Conservation (phyloP, 1,140 invertebrate genomes). For the Marisa cornuarietis region DNA sequence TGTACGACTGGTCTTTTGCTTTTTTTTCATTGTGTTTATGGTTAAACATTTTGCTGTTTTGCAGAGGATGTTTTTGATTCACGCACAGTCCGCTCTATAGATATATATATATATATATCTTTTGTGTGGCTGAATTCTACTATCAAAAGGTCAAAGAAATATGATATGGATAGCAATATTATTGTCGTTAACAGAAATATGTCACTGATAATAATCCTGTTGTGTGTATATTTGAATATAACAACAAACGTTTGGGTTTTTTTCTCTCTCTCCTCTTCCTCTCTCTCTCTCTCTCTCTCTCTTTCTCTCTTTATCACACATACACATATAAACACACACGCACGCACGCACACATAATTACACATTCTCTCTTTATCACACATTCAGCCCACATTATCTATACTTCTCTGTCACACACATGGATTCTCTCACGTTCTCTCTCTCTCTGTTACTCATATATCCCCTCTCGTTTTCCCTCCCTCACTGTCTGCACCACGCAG, state of each 20-base stretch:
- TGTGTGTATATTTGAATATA: too few species aligned
- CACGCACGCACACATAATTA: too few species aligned
- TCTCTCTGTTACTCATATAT: background rate
- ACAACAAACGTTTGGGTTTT: background rate
- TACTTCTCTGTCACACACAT: background rate
- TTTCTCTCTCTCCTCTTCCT: background rate
- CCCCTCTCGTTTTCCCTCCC: background rate
- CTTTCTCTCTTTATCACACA: background rate
- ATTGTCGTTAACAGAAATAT: background rate
- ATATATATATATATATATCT: too few species aligned
- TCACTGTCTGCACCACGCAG: background rate
- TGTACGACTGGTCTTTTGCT: too few species aligned
- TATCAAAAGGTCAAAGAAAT: background rate
- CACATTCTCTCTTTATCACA: background rate
- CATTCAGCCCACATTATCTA: background rate
- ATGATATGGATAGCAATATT: background rate
- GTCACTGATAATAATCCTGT: background rate
- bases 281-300: background rate
- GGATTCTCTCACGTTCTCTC: background rate
- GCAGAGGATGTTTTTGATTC: too few species aligned
- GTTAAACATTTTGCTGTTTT: too few species aligned
- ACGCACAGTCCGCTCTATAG: background rate
- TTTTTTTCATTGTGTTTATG: too few species aligned
- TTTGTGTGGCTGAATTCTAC: background rate
- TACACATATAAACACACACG: background rate